phyloP scores from a whole-genome alignment of 2,113 vertebrate genomes.

The Cnemophilus loriae region DNA sequence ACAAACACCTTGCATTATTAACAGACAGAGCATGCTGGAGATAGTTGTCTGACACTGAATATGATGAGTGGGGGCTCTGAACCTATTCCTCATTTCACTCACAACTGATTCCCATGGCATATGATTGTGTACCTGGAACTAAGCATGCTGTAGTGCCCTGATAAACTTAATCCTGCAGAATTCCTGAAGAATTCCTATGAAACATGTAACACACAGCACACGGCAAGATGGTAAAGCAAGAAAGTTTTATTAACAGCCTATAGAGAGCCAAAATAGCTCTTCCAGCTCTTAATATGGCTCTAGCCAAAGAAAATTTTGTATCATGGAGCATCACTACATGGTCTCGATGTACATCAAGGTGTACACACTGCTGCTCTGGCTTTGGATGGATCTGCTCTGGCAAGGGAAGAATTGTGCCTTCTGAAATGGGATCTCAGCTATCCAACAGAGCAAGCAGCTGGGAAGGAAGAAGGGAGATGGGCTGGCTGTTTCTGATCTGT shows the following conservation, averaged over 20 bases:
- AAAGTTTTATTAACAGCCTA: background rate
- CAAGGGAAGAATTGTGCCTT: background rate
- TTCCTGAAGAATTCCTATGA: background rate
- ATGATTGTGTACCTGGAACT: background rate
- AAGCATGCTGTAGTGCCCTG: background rate
- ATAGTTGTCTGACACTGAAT: background rate
- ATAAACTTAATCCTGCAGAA: background rate
- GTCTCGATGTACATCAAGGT: rapidly evolving
- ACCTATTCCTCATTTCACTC: rapidly evolving
- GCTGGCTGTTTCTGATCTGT: background rate
- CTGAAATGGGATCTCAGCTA: background rate
- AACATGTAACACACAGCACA: background rate
- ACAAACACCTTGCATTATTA: background rate
- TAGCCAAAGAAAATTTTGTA: background rate
- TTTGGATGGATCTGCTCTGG: background rate
- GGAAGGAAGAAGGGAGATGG: background rate
- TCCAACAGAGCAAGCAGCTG: background rate
- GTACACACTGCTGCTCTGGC: background rate
- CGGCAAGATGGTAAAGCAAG: background rate
- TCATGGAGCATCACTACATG: rapidly evolving
- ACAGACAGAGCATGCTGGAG: background rate
- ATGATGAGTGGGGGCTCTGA: background rate
- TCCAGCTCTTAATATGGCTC: background rate
- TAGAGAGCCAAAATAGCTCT: background rate
- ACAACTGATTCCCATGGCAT: rapidly evolving